Evolutionary conservation across 2,113 vertebrate species (phyloP), one percentile per base, ranked within the genome.

Genomic region (Aramus guarauna): DNA sequence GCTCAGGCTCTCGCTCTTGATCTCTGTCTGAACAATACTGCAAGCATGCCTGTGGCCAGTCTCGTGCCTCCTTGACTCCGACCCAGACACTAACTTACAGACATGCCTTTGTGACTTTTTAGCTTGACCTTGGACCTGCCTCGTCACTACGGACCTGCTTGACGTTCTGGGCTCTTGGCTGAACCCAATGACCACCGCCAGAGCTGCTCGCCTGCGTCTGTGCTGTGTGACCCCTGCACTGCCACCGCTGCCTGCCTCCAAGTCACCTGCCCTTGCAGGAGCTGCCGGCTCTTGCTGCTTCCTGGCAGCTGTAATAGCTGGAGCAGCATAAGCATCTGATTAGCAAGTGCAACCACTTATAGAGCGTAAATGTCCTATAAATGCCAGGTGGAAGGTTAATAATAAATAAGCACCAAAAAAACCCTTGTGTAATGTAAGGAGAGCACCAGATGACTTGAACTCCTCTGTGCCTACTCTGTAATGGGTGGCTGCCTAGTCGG

Each of bases 11-110:
- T 71, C 0, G 2, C 2, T 5, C 37, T 81, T 55, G 37, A 15
- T 59, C 37, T 26, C 34, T 41, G 29, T 8, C 53, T 80, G 41
- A 60, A n/a, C 17, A 39, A 15, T 52, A 26, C 20, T 50, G 20
- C 17, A n/a, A 12, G 4, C 41, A 13, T 37, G 24, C 24, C 12
- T 58, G 5, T 75, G 26, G 20, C 3, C 5, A 59, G 15, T 47
- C 17, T 8, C 47, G 6, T 23, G 12, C 12, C 50, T 73, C 21
- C 21, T 17, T 47, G 12, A 52, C 12, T 72, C 29, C 0, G 0
- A 45, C 11, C 6, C 29, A 26, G 27, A 63, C 7, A 16, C 45
- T 29, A 75, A 68, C 5, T 66, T 84, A 30, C 45, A 69, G 50
- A 12, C 3, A 3, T 12, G 43, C 17, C 23, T 66, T 81, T 26